Percentiles rank a stretch among this genome's conserved stretches.
phyloP scores from a whole-genome alignment of 2,888 invertebrate genomes.

The Lasioglossum pauxillum region DNA sequence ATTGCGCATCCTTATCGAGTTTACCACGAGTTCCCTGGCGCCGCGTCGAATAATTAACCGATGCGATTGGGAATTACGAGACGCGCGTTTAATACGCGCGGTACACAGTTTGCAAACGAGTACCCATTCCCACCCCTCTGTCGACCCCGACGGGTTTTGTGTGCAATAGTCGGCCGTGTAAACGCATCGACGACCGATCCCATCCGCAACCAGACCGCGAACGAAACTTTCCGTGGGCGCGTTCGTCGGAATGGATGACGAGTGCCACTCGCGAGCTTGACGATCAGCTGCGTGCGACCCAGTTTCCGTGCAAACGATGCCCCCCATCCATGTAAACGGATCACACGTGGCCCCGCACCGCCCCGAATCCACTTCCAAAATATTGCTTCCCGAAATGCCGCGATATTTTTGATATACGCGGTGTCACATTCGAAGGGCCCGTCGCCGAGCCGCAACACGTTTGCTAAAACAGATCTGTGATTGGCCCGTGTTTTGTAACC shows the following conservation, averaged over 20 bases:
- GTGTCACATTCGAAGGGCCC: neutral
- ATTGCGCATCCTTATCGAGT: slow-evolving; percentile 48
- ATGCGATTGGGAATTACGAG: slow-evolving; percentile 40
- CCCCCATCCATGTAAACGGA: slow-evolving; percentile 30
- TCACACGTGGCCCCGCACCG: neutral
- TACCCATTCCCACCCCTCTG: neutral
- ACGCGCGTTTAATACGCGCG: slow-evolving; percentile 22
- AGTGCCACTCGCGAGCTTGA: slow-evolving; percentile 14
- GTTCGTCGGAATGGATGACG: slow-evolving; percentile 8
- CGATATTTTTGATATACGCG: neutral
- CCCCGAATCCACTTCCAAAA: neutral
- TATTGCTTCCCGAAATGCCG: neutral
- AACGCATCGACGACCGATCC: slow-evolving; percentile 3
- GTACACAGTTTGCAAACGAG: slow-evolving; percentile 30
- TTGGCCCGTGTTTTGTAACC: too few relatives aligned
- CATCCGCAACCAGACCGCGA: neutral
- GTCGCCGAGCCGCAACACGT: too few relatives aligned
- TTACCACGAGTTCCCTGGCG: slow-evolving; percentile 32
- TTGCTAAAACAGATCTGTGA: too few relatives aligned
- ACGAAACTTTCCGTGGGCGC: neutral
- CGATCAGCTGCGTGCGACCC: slow-evolving; percentile 8
- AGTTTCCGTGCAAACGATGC: slow-evolving; percentile 10
- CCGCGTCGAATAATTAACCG: slow-evolving; percentile 48
- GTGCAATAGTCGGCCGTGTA: neutral
- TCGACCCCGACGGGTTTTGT: neutral